Evolutionary conservation across 2,888 invertebrate species (phyloP), one percentile per base, ranked within the genome.

Genomic region (Salpingus planirostris): DNA sequence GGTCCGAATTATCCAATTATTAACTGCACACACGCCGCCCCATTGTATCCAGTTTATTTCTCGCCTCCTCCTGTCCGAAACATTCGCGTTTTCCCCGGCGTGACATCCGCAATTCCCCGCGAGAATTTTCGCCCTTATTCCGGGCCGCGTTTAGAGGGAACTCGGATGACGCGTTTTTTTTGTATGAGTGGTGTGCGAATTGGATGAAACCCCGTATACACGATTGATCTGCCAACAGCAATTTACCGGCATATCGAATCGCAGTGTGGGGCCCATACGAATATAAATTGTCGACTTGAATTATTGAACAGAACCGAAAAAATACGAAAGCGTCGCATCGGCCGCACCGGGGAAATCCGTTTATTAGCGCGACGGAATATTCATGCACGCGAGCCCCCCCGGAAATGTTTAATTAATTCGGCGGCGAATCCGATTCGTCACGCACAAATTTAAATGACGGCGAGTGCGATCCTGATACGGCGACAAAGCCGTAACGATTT

Each of bases 151-250:
- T n/a, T n/a, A n/a, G n/a, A n/a, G n/a, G n/a, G n/a, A n/a, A n/a
- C n/a, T n/a, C n/a, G n/a, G n/a, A 40, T 40, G 41, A 43, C 43
- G 49, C 49, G 47, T 35, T 49, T 54, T 55, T 55, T 52, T 47
- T 44, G 42, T 49, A 44, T 45, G 38, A 18, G 18, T 8, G 8
- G 18, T 18, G 8, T 18, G 8, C 8, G 8, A 6, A 18, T 18
- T 8, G 46, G 44, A 52, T 48, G 54, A 52, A 49, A 46, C 52
- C 38, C 42, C 37, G n/a, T n/a, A n/a, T n/a, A n/a, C 47, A 43
- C 47, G 52, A 60, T 57, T 58, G 60, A 58, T 55, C 59, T 59
- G 60, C 55, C 60, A 58, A 47, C 48, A 55, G 52, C 60, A 60
- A 59, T 59, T 59, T 57, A 43, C 48, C 44, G 42, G 49, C 52